Evolutionary conservation across 2,888 invertebrate species (phyloP).

Genomic region (Chelonus formosanus): DNA sequence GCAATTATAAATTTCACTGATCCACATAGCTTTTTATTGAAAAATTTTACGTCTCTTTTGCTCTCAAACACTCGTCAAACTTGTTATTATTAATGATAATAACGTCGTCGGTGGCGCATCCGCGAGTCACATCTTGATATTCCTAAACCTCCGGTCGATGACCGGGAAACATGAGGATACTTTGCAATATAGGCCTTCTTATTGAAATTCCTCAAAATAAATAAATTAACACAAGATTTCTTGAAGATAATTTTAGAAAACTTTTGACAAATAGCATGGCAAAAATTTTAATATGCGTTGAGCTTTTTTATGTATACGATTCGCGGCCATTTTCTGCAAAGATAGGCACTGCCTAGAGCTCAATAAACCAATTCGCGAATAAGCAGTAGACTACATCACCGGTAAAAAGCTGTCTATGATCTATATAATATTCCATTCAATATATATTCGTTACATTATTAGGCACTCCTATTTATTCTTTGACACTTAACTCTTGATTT

Average conservation of each 20-base stretch:
- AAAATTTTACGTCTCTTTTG: conserved; percentile 6
- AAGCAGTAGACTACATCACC: conserved; percentile 10
- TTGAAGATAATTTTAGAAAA: background rate
- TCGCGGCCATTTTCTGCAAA: conserved; percentile 49
- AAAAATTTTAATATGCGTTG: conserved; percentile 16
- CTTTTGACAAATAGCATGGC: background rate
- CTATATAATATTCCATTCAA: background rate
- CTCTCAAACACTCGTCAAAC: background rate
- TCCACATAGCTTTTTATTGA: conserved; percentile 2
- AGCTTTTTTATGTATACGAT: conserved; percentile 31
- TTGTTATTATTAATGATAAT: conserved; percentile 17
- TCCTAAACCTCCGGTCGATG: conserved; percentile 22
- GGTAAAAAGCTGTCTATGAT: background rate
- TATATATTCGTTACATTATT: background rate
- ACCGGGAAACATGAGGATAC: conserved; percentile 20
- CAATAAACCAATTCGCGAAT: conserved; percentile 26
- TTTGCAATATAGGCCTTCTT: conserved; percentile 15
- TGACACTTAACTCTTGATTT: conserved; percentile 20
- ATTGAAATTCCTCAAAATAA: background rate
- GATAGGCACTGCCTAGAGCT: conserved; percentile 36
- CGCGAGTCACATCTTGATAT: conserved; percentile 19
- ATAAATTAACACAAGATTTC: conserved; percentile 1
- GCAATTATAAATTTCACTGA: no score
- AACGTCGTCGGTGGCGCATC: conserved; percentile 16
- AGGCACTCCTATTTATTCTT: conserved; percentile 8